phyloP scores from a whole-genome alignment of 2,113 vertebrate species.

The Callorhinus ursinus region DNA sequence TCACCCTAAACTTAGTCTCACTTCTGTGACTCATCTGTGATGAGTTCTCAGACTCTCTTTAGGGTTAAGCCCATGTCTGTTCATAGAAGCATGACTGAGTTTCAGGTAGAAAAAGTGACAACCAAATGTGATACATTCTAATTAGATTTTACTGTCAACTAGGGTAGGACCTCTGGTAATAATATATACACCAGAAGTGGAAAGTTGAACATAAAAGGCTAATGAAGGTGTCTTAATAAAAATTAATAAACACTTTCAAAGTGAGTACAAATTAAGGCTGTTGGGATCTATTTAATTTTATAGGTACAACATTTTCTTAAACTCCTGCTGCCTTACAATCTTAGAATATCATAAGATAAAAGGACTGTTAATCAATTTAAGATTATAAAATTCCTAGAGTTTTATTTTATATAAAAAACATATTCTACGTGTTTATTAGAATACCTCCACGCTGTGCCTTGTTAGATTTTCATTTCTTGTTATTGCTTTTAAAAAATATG shows the following conservation, averaged over 20 bases:
- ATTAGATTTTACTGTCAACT: conserved; percentile 50
- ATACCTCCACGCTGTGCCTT: conserved; percentile 22
- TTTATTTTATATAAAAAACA: background rate
- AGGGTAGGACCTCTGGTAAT: background rate
- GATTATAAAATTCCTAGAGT: conserved; percentile 47
- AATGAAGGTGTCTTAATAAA: conserved; percentile 65
- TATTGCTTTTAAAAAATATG: background rate
- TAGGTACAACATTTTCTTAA: conserved; percentile 50
- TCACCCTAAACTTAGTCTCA: conserved; percentile 12
- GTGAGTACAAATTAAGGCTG: conserved; percentile 24
- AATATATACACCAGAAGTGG: conserved; percentile 11
- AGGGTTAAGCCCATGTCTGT: background rate
- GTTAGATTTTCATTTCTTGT: conserved; percentile 57
- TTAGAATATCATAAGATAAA: conserved; percentile 52
- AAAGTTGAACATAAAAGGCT: conserved; percentile 28
- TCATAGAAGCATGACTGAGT: background rate
- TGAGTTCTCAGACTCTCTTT: conserved; percentile 51
- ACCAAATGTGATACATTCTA: conserved; percentile 50
- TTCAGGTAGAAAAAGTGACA: conserved; percentile 29
- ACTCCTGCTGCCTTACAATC: conserved; percentile 43
- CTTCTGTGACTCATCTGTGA: background rate
- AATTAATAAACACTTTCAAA: conserved; percentile 57
- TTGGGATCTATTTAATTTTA: conserved; percentile 42
- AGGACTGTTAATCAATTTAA: conserved; percentile 41
- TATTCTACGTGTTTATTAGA: conserved; percentile 7